These are phyloP conservation scores for Ceriagrion tenellum DNA, from an alignment of 2,888 invertebrate genomes.

Conservation along the genomic window DNA sequence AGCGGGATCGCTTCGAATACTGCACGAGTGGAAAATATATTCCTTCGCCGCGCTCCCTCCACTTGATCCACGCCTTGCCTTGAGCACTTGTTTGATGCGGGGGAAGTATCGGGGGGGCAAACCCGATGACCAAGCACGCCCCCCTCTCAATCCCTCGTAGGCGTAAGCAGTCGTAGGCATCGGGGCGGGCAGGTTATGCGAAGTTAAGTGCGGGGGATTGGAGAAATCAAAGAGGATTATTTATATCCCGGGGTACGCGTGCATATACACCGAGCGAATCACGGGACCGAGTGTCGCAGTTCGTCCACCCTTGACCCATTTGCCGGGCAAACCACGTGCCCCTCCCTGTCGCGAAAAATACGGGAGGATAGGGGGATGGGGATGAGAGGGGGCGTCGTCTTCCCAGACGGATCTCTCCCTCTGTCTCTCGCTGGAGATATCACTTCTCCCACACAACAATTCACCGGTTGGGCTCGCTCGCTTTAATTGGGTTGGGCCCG, in stretches of 20 bases:
- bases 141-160: background rate
- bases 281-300: background rate
- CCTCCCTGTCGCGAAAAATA: background rate
- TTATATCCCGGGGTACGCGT: background rate
- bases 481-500: too few relatives aligned
- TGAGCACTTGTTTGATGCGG: background rate
- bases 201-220: background rate
- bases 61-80: background rate
- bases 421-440: background rate
- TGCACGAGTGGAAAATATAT: background rate
- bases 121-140: background rate
- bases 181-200: background rate
- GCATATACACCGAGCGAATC: background rate
- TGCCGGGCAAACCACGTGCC: background rate
- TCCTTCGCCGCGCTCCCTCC: background rate
- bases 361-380: too few relatives aligned
- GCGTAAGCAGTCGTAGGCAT: background rate
- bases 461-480: background rate
- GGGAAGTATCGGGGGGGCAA: background rate
- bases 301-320: slow-evolving; percentile 15
- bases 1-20: background rate
- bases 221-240: background rate
- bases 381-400: background rate
- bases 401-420: background rate
- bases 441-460: background rate